Conservation (phyloP, 2,888 invertebrate genomes). For the Platycheirus rosarum region DNA sequence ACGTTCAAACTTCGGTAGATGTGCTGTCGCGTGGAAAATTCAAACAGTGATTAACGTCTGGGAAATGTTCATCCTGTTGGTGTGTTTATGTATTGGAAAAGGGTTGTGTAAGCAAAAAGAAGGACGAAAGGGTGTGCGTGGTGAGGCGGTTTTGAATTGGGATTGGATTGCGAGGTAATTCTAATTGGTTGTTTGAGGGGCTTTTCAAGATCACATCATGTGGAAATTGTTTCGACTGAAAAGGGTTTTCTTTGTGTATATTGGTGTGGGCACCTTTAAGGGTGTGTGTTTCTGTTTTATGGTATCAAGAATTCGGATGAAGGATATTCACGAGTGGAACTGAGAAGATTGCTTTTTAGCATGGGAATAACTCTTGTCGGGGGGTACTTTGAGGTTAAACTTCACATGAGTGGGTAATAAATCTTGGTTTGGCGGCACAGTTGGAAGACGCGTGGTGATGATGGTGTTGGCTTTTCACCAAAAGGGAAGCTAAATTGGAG, state of each 20-base stretch:
- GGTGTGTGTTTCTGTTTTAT: neutral
- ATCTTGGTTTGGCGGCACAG: slow-evolving; percentile 56
- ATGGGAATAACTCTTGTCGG: neutral
- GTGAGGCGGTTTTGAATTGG: slow-evolving; percentile 39
- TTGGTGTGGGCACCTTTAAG: neutral
- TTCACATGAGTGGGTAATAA: slow-evolving; percentile 67
- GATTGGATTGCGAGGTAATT: slow-evolving; percentile 69
- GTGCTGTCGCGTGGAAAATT: slow-evolving; percentile 72
- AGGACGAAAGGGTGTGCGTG: slow-evolving; percentile 9
- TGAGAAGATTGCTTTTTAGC: slow-evolving; percentile 29
- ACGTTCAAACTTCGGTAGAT: slow-evolving; percentile 68
- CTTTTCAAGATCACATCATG: slow-evolving; percentile 73
- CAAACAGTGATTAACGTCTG: slow-evolving; percentile 74
- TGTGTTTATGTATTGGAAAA: slow-evolving; percentile 20
- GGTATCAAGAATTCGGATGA: slow-evolving; percentile 12
- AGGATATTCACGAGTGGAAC: slow-evolving; percentile 29
- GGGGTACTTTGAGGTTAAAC: slow-evolving; percentile 42
- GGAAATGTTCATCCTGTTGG: slow-evolving; percentile 51
- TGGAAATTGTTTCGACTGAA: slow-evolving; percentile 69
- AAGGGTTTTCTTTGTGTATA: slow-evolving; percentile 52
- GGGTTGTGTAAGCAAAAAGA: slow-evolving; percentile 41
- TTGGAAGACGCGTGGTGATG: neutral
- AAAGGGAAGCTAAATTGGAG: slow-evolving; percentile 32
- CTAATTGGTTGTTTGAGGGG: slow-evolving; percentile 74
- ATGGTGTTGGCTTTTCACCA: slow-evolving; percentile 1